Evolutionary conservation across 35 echinoderm and acorn worm genomes (phyloP), one percentile per base, ranked within the genome.

Genomic region (Strongylocentrotus purpuratus): DNA sequence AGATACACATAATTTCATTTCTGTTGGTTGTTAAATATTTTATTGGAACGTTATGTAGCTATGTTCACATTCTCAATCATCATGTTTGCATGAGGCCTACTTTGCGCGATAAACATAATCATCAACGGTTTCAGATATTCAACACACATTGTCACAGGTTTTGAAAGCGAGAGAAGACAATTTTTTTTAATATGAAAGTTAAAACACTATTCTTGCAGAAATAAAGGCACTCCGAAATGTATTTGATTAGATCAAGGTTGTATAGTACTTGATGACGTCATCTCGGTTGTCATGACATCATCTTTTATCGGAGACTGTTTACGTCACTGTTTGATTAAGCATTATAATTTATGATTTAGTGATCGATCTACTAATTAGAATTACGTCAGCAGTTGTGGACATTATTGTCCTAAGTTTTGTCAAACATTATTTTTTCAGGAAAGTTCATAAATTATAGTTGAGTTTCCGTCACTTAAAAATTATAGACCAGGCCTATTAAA

Each of bases 181-280:
- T 78, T 28, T 28, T n/a, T 7, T 78, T 78, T 4, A n/a, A 7
- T 28, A 78, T 78, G 65, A 28, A 78, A 78, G 22, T n/a, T 78
- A 78, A 28, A 78, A 78, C 65, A 78, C 5, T 28, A 2, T 78
- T 78, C 65, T 8, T 28, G 65, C 2, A 28, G 65, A 22, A 78
- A 78, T 28, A n/a, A n/a, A 28, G 20, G 5, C 15, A 28, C 7
- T 28, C 20, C 65, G 17, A 59, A 59, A 78, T n/a, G 4, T 78
- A 28, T 55, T 86, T 86, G 33, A 33, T 31, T 86, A 10, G 85
- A 45, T 45, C 33, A 89, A 89, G 2, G 87, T 89, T 89, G 33
- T 89, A 89, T 89, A 89, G 87, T 89, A 89, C 87, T 89, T 45
- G 87, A 89, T 89, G 33, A 41, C 87, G 8, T 87, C 86, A 87